Percentiles rank a stretch among this genome's conserved stretches.
These are phyloP conservation scores for Sussaba pulchella DNA, from an alignment of 2,888 invertebrate genomes.

Conservation along the genomic window DNA sequence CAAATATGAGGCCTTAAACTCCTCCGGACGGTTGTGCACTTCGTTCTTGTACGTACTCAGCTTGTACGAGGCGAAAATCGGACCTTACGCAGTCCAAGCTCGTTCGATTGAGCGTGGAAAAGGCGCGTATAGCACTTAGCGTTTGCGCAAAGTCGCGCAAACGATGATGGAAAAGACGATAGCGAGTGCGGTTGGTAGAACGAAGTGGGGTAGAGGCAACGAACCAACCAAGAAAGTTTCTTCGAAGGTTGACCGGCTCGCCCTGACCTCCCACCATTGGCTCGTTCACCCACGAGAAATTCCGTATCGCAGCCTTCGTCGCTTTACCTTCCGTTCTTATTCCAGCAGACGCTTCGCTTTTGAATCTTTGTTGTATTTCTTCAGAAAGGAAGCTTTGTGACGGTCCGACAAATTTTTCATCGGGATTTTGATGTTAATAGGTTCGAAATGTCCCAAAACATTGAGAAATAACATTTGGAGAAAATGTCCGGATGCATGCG, in stretches of 20 bases:
- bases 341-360: conserved; percentile 57
- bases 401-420: no score
- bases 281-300: conserved; percentile 57
- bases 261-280: conserved; percentile 62
- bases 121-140: no score
- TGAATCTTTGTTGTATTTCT: conserved; percentile 37
- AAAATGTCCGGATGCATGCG: no score
- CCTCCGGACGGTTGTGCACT: conserved; percentile 27
- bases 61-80: not conserved
- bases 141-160: conserved; percentile 49
- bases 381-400: no score
- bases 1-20: no score
- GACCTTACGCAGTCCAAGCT: no score
- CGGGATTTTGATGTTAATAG: no score
- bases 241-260: conserved; percentile 53
- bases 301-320: conserved; percentile 11
- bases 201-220: conserved; percentile 19
- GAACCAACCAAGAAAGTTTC: conserved; percentile 37
- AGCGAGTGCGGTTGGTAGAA: conserved; percentile 11
- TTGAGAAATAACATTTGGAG: no score
- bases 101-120: no score
- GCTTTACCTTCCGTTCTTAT: not conserved
- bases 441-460: no score
- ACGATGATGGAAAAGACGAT: not conserved
- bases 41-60: conserved; percentile 6